Conservation (phyloP, 1,140 invertebrate genomes). For the Andrena cerasifolii region DNA sequence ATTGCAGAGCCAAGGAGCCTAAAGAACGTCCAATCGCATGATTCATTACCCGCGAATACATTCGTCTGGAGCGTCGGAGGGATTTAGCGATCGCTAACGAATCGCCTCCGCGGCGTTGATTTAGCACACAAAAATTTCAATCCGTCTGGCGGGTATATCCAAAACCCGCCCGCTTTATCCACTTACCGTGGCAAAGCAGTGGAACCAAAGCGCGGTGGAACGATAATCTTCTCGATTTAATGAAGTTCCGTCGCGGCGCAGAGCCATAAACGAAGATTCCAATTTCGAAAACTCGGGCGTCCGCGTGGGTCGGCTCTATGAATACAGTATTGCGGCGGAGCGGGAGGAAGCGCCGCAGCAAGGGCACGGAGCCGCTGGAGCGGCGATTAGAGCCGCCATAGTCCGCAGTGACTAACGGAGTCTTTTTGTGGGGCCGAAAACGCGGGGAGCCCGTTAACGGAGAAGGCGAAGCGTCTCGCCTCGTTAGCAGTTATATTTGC, state of each 20-base stretch:
- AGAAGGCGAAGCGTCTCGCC: background rate
- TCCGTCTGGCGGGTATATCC: too few relatives aligned
- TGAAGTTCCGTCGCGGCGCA: background rate
- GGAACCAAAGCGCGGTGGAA: too few relatives aligned
- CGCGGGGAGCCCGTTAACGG: background rate
- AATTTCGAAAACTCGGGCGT: background rate
- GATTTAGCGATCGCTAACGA: background rate
- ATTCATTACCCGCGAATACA: too few relatives aligned
- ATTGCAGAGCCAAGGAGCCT: too few relatives aligned
- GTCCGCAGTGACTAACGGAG: background rate
- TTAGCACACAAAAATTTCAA: background rate
- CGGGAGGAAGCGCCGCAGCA: too few relatives aligned
- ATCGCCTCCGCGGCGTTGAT: background rate
- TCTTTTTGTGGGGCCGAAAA: background rate
- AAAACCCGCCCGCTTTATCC: too few relatives aligned
- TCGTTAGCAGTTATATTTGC: slow-evolving; percentile 14
- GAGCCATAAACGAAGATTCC: background rate
- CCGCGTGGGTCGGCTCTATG: background rate
- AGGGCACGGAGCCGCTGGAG: background rate
- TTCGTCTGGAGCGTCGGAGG: too few relatives aligned
- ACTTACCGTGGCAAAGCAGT: too few relatives aligned
- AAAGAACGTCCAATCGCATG: too few relatives aligned
- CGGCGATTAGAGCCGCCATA: background rate
- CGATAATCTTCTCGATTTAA: too few relatives aligned
- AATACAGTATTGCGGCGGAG: background rate